A percentile compares a stretch with the other conserved stretches of the same genome.
These are phyloP conservation scores for Botia kubotai DNA, from an alignment of 2,797 vertebrate species.

Conservation along the genomic window DNA sequence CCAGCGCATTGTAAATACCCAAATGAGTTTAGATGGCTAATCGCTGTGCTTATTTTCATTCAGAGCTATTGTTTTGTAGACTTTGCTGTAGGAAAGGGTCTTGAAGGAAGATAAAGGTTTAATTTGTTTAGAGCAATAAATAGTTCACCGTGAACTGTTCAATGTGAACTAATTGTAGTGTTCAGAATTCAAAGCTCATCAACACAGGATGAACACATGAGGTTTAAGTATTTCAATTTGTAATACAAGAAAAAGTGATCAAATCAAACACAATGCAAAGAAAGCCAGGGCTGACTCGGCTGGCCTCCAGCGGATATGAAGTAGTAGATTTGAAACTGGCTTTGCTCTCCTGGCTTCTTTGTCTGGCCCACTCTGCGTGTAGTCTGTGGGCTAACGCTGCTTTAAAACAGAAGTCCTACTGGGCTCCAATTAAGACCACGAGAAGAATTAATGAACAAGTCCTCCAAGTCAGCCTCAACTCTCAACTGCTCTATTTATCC, in stretches of 20 bases:
- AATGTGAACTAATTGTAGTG: neutral
- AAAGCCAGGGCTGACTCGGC: neutral
- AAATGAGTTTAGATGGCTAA: constrained; percentile 53
- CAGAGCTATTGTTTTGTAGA: constrained; percentile 31
- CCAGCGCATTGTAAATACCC: constrained; percentile 43
- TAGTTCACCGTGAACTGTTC: neutral
- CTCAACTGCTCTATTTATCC: constrained; percentile 82
- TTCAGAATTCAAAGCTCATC: neutral
- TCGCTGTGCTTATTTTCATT: constrained; percentile 54
- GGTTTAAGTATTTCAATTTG: neutral
- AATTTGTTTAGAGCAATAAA: neutral
- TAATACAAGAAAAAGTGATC: neutral
- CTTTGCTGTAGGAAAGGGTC: constrained; percentile 28
- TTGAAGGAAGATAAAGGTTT: neutral
- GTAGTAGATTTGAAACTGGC: constrained; percentile 43
- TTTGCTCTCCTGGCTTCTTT: constrained; percentile 54
- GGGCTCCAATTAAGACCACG: constrained; percentile 63
- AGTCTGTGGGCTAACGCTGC: constrained; percentile 39
- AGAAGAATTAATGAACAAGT: constrained; percentile 65
- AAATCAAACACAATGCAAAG: constrained; percentile 2
- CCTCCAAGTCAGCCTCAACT: constrained; percentile 62
- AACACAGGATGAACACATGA: neutral
- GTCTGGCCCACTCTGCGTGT: constrained; percentile 43
- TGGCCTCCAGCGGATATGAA: constrained; percentile 29
- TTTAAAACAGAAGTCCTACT: constrained; percentile 61